Evolutionary conservation across 1,140 invertebrate genomes (phyloP).

Genomic region (Contarinia nasturtii): DNA sequence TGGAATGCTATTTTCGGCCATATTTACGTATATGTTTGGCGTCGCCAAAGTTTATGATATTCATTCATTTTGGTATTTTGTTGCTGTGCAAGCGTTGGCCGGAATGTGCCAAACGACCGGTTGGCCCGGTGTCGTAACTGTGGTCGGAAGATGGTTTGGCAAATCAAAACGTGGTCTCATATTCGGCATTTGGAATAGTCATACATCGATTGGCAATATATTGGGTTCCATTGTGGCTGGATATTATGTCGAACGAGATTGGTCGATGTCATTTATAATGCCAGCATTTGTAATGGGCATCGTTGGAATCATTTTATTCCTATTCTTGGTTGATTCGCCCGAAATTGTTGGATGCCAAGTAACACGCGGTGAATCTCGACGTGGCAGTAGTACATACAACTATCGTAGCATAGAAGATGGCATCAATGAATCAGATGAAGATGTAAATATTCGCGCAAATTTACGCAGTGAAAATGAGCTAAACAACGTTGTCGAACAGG

Average conservation of each 20-base stretch:
- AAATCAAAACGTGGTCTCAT: constrained; percentile 78
- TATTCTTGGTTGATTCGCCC: constrained; percentile 70
- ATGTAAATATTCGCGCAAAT: not conserved
- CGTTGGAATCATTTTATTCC: constrained; percentile 61
- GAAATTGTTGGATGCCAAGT: constrained; percentile 42
- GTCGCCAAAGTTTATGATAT: constrained; percentile 65
- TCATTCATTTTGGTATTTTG: constrained; percentile 68
- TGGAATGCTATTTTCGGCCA: constrained; percentile 79
- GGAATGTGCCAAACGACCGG: constrained; percentile 77
- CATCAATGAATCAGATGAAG: not conserved
- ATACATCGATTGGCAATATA: constrained; percentile 91
- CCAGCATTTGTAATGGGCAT: constrained; percentile 70
- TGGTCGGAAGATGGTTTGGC: constrained; percentile 91
- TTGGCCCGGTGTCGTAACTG: constrained; percentile 73
- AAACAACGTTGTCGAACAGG: too few species aligned
- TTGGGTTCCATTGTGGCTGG: constrained; percentile 70
- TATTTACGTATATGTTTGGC: constrained; percentile 80
- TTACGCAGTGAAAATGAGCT: too few species aligned
- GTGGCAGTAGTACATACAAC: too few species aligned
- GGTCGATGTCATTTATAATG: constrained; percentile 82
- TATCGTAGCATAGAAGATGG: too few species aligned
- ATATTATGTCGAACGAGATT: constrained; percentile 64
- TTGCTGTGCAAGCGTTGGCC: constrained; percentile 58
- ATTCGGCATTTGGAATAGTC: constrained; percentile 93
- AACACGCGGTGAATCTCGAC: constrained; percentile 2